Evolutionary conservation across 2,797 vertebrate genomes (phyloP).

Genomic region (Brachyalestes nurse): DNA sequence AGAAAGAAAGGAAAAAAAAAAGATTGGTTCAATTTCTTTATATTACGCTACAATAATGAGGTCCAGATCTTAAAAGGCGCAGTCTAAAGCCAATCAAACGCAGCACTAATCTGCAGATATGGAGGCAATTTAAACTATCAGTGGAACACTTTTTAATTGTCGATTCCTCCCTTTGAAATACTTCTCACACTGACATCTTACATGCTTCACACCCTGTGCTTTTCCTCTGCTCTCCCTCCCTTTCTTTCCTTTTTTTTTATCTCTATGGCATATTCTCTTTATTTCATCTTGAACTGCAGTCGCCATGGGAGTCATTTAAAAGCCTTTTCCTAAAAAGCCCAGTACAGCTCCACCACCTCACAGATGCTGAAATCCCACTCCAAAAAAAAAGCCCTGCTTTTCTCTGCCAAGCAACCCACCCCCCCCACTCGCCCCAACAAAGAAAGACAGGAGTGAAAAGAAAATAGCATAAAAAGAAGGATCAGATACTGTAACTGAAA

Average conservation of each 20-base stretch:
- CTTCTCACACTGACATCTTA: slow-evolving; percentile 52
- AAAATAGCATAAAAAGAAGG: slow-evolving; percentile 41
- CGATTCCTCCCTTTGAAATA: slow-evolving; percentile 59
- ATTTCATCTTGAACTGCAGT: slow-evolving; percentile 52
- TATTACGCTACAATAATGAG: slow-evolving; percentile 51
- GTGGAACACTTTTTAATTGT: slow-evolving; percentile 61
- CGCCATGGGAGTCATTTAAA: slow-evolving; percentile 56
- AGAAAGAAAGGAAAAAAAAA: neutral
- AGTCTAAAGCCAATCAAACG: slow-evolving; percentile 52
- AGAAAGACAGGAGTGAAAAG: slow-evolving; percentile 13
- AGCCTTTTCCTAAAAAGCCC: slow-evolving; percentile 54
- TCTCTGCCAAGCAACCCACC: neutral
- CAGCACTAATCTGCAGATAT: slow-evolving; percentile 55
- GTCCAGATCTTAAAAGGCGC: slow-evolving; percentile 55
- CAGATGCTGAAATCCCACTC: slow-evolving; percentile 44
- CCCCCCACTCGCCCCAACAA: neutral
- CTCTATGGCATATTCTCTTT: slow-evolving; percentile 46
- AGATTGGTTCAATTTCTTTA: slow-evolving; percentile 7
- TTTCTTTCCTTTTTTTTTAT: slow-evolving; percentile 29
- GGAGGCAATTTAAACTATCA: slow-evolving; percentile 53
- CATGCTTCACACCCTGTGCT: slow-evolving; percentile 48
- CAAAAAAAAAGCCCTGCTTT: slow-evolving; percentile 25
- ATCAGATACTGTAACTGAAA: slow-evolving; percentile 54
- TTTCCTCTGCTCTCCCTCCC: slow-evolving; percentile 44
- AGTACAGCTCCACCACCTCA: slow-evolving; percentile 43